Percentiles rank a stretch among this genome's conserved stretches.
Conservation (phyloP, 2,113 vertebrate species). For the Psilopogon haemacephalus region DNA sequence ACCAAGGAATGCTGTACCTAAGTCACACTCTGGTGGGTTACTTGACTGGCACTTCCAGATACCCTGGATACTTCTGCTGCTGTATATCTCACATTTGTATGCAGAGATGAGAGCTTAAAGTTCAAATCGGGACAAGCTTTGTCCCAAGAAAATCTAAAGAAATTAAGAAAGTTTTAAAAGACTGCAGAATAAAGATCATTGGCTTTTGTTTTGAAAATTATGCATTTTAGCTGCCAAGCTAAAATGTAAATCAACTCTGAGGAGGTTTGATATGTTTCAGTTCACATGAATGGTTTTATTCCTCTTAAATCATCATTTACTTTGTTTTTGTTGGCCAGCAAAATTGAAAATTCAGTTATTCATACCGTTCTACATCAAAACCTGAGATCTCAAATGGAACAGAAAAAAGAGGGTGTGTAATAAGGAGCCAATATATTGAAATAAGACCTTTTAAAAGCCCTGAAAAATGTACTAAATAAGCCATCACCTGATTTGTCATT, state of each 20-base stretch:
- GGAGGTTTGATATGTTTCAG: background rate
- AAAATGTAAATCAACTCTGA: background rate
- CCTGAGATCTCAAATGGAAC: background rate
- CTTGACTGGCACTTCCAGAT: background rate
- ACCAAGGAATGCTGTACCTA: background rate
- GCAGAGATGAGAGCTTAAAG: background rate
- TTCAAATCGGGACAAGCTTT: background rate
- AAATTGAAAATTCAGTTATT: background rate
- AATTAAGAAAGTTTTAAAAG: background rate
- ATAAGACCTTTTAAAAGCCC: background rate
- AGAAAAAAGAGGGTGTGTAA: background rate
- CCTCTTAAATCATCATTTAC: background rate
- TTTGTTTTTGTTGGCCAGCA: background rate
- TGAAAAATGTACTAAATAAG: background rate
- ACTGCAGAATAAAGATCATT: background rate
- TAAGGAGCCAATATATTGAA: background rate
- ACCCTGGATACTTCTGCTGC: background rate
- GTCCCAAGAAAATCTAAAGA: background rate
- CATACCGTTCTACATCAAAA: background rate
- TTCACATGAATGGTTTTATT: background rate
- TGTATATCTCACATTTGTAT: background rate
- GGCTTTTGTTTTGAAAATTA: background rate
- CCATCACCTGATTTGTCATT: background rate
- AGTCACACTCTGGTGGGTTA: rapidly evolving
- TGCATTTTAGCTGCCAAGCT: background rate